Evolutionary conservation across 1,140 invertebrate species (phyloP).

Genomic region (Zaprionus gabonicus): DNA sequence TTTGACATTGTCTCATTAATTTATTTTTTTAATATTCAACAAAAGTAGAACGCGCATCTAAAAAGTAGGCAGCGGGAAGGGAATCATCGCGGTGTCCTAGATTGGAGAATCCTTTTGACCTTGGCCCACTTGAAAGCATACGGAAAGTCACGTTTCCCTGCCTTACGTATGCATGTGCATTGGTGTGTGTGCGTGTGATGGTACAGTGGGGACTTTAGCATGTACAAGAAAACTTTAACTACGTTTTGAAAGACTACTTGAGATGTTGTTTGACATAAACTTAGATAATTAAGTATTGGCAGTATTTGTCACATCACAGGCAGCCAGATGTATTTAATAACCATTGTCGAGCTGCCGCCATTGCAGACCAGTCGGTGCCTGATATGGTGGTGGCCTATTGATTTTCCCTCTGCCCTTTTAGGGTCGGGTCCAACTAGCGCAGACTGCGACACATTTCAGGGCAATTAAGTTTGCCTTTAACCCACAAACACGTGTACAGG

Average conservation of each 20-base stretch:
- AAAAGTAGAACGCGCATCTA: neutral
- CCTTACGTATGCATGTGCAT: constrained; percentile 12
- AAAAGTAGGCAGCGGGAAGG: constrained; percentile 4
- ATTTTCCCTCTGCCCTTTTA: constrained; percentile 60
- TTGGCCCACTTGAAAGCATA: constrained; percentile 56
- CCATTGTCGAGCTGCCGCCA: neutral
- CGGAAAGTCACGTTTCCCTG: constrained; percentile 10
- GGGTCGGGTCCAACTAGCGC: constrained; percentile 11
- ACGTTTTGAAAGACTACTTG: neutral
- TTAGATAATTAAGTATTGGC: neutral
- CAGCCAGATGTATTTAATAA: neutral
- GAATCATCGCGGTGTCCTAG: constrained; percentile 18
- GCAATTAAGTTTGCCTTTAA: constrained; percentile 72
- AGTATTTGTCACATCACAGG: no score
- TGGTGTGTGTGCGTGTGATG: neutral
- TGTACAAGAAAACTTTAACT: neutral
- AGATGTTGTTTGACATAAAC: neutral
- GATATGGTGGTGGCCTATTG: constrained; percentile 54
- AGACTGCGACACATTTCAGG: constrained; percentile 27
- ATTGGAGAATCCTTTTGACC: constrained; percentile 43
- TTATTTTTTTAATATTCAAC: neutral
- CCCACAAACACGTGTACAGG: constrained; percentile 41
- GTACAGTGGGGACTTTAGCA: neutral
- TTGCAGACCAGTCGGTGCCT: constrained; percentile 7
- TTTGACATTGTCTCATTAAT: neutral